Evolutionary conservation across 2,113 vertebrate species (phyloP), one percentile per base, ranked within the genome.

Genomic region (Thalassoma bifasciatum): DNA sequence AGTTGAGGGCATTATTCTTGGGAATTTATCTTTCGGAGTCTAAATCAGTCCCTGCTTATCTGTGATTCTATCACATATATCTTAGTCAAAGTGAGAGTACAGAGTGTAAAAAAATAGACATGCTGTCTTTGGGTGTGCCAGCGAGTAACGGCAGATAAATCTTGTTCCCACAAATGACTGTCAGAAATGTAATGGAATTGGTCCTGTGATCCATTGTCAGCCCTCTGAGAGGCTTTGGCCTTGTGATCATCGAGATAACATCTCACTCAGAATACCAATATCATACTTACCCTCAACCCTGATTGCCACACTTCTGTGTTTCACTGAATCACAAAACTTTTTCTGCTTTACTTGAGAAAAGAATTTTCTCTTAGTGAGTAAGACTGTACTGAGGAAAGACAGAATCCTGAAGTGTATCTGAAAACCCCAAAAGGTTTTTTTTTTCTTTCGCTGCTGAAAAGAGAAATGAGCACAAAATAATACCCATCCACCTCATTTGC

Each of bases 241-340:
- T 65, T 82, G 63, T 69, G 79, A 88, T 84, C 4, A 10, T 37
- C 70, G 23, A 26, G 86, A 91, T 84, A 86, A 77, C 61, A 62
- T 86, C 77, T 87, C 50, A 53, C 34, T 84, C 77, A 69, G 89
- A 84, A 83, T 86, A 82, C 63, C 70, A 82, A 71, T 87, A 79
- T 81, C 69, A 82, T 66, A 72, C 71, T 74, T 63, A 38, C 59
- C 53, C 57, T 79, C 2, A 3, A 59, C 61, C 77, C 58, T 47
- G 38, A 76, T 60, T 62, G 77, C 78, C 56, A 40, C 70, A 59
- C 62, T 77, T 85, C 51, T 60, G 21, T 24, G 24, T 17, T 82
- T 77, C 2, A 53, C 69, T 71, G 2, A 67, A 61, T 38, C 66
- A 16, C 12, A 58, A 58, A 79, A 74, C 22, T 57, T 82, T 75